Evolutionary conservation across 2,797 vertebrate species (phyloP).

Genomic region (Scolopax rusticola): DNA sequence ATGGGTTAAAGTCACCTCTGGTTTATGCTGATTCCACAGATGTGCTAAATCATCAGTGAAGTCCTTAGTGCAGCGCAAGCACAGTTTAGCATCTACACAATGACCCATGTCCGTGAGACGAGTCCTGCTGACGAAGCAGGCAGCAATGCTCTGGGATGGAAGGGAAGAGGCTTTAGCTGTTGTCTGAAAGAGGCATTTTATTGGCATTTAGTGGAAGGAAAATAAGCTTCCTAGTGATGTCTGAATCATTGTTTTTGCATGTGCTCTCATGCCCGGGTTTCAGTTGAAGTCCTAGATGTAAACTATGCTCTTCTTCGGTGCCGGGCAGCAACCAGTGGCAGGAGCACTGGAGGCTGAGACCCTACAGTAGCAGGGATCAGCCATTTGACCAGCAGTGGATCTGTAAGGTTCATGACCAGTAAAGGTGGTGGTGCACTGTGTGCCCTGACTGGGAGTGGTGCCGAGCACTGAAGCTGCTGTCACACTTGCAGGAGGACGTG

Average conservation of each 20-base stretch:
- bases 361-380: not conserved
- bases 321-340: not conserved
- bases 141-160: not conserved
- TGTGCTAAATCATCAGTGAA: not conserved
- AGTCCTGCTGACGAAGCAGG: conserved; percentile 14
- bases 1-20: not conserved
- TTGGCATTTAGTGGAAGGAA: conserved; percentile 43
- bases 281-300: not conserved
- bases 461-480: not conserved
- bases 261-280: conserved; percentile 56
- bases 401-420: not conserved
- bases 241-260: conserved; percentile 48
- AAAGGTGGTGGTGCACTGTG: not conserved
- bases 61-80: not conserved
- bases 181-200: conserved; percentile 43
- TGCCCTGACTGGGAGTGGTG: not conserved
- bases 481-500: not conserved
- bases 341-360: not conserved
- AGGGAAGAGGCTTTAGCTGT: conserved; percentile 25
- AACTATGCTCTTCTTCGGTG: not conserved
- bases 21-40: conserved; percentile 41
- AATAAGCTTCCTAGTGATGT: conserved; percentile 25
- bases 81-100: not conserved
- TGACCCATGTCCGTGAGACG: not conserved
- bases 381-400: not conserved